Percentiles rank a stretch among this genome's conserved stretches.
Evolutionary conservation across 2,888 invertebrate genomes (phyloP).

Genomic region (Yponomeuta sedellus): DNA sequence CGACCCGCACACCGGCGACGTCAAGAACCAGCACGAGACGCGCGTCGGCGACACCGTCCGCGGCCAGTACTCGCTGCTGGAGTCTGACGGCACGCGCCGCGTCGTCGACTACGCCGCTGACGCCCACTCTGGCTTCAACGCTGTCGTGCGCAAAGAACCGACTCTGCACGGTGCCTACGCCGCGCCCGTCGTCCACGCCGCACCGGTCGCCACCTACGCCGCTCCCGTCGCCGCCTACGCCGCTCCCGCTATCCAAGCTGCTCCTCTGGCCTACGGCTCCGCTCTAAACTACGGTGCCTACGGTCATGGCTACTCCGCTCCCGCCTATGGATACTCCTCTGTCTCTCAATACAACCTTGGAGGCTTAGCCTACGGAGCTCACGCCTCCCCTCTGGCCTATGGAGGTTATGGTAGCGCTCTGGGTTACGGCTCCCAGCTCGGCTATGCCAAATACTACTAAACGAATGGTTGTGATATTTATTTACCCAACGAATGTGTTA

Average conservation of each 20-base stretch:
- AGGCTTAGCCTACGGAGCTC: conserved; percentile 22
- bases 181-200: conserved; percentile 25
- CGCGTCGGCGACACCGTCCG: conserved; percentile 80
- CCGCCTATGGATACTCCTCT: conserved; percentile 21
- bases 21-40: conserved; percentile 78
- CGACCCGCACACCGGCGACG: conserved; percentile 69
- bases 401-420: conserved; percentile 8
- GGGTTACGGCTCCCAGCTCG: conserved; percentile 10
- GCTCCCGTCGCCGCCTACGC: conserved; percentile 26
- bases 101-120: conserved; percentile 76
- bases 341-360: conserved; percentile 20
- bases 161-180: conserved; percentile 39
- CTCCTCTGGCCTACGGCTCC: conserved; percentile 17
- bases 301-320: conserved; percentile 10
- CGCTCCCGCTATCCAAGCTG: conserved; percentile 16
- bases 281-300: conserved; percentile 28
- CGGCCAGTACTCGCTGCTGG: conserved; percentile 68
- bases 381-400: conserved; percentile 18
- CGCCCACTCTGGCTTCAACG: conserved; percentile 49
- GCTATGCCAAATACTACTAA: conserved; percentile 5
- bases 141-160: conserved; percentile 48
- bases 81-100: conserved; percentile 79
- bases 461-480: neutral
- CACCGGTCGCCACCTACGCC: conserved; percentile 24
- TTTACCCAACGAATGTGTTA: too few species aligned